Evolutionary conservation across 2,888 invertebrate genomes (phyloP).

Genomic region (Heliconius charithonia): DNA sequence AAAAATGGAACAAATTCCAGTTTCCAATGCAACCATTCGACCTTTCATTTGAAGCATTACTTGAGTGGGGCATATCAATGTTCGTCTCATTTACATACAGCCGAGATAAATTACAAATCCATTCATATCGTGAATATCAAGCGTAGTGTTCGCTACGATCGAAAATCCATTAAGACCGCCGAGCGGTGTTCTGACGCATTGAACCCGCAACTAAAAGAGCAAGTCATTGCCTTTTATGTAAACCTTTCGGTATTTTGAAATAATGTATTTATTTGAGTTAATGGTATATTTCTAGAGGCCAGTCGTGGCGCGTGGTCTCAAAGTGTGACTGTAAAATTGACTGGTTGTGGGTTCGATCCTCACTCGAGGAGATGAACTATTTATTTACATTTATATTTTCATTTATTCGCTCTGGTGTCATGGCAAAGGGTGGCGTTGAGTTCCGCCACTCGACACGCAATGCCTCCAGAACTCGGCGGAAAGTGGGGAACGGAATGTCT

Average conservation of each 20-base stretch:
- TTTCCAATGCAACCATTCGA: background rate
- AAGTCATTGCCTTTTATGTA: conserved; percentile 32
- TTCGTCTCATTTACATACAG: conserved; percentile 60
- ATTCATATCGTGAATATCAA: conserved; percentile 56
- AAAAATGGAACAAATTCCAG: background rate
- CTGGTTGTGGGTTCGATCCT: too few species aligned
- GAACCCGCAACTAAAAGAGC: conserved; percentile 25
- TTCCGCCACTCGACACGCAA: too few species aligned
- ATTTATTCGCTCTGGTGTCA: too few species aligned
- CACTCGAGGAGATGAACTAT: too few species aligned
- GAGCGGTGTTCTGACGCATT: conserved; percentile 21
- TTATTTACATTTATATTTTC: too few species aligned
- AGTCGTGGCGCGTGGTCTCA: too few species aligned
- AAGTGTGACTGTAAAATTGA: too few species aligned
- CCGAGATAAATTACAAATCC: conserved; percentile 54
- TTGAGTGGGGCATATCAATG: conserved; percentile 50
- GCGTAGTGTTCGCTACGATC: conserved; percentile 41
- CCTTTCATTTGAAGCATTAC: conserved; percentile 2
- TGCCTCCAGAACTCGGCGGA: too few species aligned
- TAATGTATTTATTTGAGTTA: background rate
- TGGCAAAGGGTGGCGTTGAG: too few species aligned
- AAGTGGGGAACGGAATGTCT: too few species aligned
- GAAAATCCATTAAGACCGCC: conserved; percentile 29
- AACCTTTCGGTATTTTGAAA: background rate
- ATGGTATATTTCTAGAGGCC: too few species aligned